A percentile compares a stretch with the other conserved stretches of the same genome.
Conservation (phyloP, 2,113 vertebrate genomes). For the Perca fluviatilis region DNA sequence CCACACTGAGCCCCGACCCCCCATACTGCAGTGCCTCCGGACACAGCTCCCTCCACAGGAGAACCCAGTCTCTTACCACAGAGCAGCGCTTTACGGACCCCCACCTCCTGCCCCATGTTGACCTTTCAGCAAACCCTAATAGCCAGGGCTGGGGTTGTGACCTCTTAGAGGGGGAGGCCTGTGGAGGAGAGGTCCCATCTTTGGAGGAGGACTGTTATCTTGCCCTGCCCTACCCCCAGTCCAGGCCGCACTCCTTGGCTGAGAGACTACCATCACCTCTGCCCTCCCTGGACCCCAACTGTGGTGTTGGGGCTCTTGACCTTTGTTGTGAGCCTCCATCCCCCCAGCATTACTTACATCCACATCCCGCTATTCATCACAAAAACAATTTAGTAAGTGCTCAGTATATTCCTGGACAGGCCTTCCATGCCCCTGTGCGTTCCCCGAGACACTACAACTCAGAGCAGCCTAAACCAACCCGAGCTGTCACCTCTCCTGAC, state of each 20-base stretch:
- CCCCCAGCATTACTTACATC: slow-evolving; percentile 73
- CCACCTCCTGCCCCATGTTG: slow-evolving; percentile 61
- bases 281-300: slow-evolving; percentile 67
- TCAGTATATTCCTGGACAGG: slow-evolving; percentile 86
- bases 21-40: slow-evolving; percentile 67
- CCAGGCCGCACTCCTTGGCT: slow-evolving; percentile 72
- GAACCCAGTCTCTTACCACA: slow-evolving; percentile 71
- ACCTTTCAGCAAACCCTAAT: slow-evolving; percentile 73
- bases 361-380: slow-evolving; percentile 65
- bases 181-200: slow-evolving; percentile 66
- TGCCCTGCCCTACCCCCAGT: slow-evolving; percentile 76
- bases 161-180: slow-evolving; percentile 68
- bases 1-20: slow-evolving; percentile 81
- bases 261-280: slow-evolving; percentile 75
- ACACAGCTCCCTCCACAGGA: slow-evolving; percentile 83
- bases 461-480: slow-evolving; percentile 63
- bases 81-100: slow-evolving; percentile 72
- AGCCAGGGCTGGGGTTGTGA: slow-evolving; percentile 76
- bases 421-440: slow-evolving; percentile 72
- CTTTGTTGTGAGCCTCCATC: slow-evolving; percentile 73
- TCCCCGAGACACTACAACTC: slow-evolving; percentile 70
- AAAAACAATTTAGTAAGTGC: slow-evolving; percentile 84
- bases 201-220: slow-evolving; percentile 75
- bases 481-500: slow-evolving; percentile 60
- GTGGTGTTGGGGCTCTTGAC: slow-evolving; percentile 66